Conservation (phyloP, 1,140 invertebrate species). For the Magallana ariakensis region DNA sequence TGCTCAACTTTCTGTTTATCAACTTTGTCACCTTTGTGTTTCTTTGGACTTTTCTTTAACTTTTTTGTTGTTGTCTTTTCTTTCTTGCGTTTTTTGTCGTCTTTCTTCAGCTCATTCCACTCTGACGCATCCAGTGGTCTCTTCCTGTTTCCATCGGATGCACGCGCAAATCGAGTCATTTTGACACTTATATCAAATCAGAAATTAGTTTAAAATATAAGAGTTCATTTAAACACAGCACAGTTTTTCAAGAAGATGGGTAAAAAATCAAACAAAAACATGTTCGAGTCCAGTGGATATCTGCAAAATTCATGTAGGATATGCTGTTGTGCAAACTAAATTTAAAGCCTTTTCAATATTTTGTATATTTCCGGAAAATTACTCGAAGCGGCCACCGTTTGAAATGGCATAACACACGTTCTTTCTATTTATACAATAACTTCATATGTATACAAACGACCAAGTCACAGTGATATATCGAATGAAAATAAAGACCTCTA, state of each 20-base stretch:
- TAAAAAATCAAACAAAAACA: too few species aligned
- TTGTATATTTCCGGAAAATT: neutral
- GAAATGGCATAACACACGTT: too few species aligned
- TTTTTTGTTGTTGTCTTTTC: neutral
- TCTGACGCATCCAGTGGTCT: slow-evolving; percentile 48
- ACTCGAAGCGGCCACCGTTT: too few species aligned
- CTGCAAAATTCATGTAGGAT: neutral
- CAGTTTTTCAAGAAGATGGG: too few species aligned
- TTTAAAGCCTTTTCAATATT: neutral
- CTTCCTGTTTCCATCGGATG: slow-evolving; percentile 49
- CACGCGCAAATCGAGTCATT: slow-evolving; percentile 61
- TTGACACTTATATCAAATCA: neutral
- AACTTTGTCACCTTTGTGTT: neutral
- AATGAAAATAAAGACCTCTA: too few species aligned
- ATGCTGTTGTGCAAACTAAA: neutral
- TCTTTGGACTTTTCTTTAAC: neutral
- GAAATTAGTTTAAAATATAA: too few species aligned
- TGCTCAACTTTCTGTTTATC: neutral
- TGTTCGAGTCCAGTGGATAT: too few species aligned
- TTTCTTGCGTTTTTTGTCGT: neutral
- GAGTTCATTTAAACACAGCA: too few species aligned
- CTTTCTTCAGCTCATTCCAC: slow-evolving; percentile 49
- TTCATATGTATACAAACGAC: too few species aligned
- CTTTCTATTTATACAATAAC: too few species aligned
- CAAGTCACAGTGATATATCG: too few species aligned